Percentiles rank a stretch among this genome's conserved stretches.
These are phyloP conservation scores for Pectinophora gossypiella DNA, from an alignment of 1,140 invertebrate species.

Conservation along the genomic window DNA sequence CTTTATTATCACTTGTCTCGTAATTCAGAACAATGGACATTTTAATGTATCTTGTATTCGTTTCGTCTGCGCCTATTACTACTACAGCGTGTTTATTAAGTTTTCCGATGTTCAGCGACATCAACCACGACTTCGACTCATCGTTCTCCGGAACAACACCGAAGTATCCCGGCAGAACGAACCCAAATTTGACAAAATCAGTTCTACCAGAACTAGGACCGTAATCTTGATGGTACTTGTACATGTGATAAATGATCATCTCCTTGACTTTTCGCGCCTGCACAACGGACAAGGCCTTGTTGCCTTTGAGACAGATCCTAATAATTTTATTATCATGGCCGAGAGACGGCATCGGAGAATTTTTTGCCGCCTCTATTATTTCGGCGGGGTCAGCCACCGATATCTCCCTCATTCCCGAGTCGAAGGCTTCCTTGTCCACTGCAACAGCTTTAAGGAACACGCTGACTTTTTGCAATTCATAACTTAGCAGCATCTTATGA, in stretches of 20 bases:
- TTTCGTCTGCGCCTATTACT: slow-evolving; percentile 34
- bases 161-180: slow-evolving; percentile 40
- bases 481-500: slow-evolving; percentile 52
- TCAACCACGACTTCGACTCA: slow-evolving; percentile 48
- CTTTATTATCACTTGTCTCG: slow-evolving; percentile 10
- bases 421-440: slow-evolving; percentile 58
- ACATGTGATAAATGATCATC: slow-evolving; percentile 43
- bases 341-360: slow-evolving; percentile 38
- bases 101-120: slow-evolving; percentile 27
- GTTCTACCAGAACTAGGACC: slow-evolving; percentile 26
- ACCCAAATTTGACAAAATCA: slow-evolving; percentile 55
- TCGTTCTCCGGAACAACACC: slow-evolving; percentile 48
- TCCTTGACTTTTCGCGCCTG: slow-evolving; percentile 52
- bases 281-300: slow-evolving; percentile 28
- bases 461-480: slow-evolving; percentile 60
- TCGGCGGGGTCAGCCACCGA: slow-evolving; percentile 20
- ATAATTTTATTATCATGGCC: slow-evolving; percentile 27
- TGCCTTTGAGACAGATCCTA: slow-evolving; percentile 42
- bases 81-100: slow-evolving; percentile 33
- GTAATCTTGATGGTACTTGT: slow-evolving; percentile 38
- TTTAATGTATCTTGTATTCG: slow-evolving; percentile 30
- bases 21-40: slow-evolving; percentile 31
- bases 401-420: slow-evolving; percentile 39
- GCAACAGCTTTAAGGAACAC: slow-evolving; percentile 55
- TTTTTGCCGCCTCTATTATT: slow-evolving; percentile 16